phyloP scores from a whole-genome alignment of 2,113 vertebrate species.

The Cyanoramphus novaezelandiae region DNA sequence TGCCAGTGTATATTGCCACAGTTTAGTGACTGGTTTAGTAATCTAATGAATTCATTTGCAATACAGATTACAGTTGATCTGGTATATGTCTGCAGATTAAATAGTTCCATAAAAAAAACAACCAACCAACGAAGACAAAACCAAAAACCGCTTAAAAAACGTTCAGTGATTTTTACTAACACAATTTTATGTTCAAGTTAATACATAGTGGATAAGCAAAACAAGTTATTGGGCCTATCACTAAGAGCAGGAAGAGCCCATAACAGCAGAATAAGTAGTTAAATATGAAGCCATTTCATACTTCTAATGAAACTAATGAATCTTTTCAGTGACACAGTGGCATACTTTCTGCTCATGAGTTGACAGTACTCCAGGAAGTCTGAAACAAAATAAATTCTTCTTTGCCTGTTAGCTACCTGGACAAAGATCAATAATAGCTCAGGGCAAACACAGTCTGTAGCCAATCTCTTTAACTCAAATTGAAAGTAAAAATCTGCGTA shows the following conservation, averaged over 20 bases:
- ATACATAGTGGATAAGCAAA: background rate
- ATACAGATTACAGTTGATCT: background rate
- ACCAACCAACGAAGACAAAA: background rate
- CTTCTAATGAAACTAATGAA: background rate
- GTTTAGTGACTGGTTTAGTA: background rate
- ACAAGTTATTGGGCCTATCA: background rate
- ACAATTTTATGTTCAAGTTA: background rate
- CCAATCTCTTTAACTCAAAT: background rate
- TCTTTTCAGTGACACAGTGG: background rate
- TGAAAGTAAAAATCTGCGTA: background rate
- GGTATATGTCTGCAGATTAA: background rate
- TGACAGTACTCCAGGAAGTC: background rate
- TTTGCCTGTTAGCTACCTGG: background rate
- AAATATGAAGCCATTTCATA: background rate
- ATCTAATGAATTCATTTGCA: background rate
- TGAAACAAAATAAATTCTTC: slow-evolving; percentile 8
- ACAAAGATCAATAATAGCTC: background rate
- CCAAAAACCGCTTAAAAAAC: background rate
- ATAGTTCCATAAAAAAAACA: background rate
- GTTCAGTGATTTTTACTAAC: background rate
- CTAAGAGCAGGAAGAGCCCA: background rate
- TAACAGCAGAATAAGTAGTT: background rate
- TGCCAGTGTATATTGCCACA: background rate
- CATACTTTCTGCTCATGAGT: background rate
- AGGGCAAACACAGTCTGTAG: background rate